These are phyloP conservation scores for Centruroides sculpturatus DNA, from an alignment of 1,140 invertebrate genomes.

Conservation along the genomic window DNA sequence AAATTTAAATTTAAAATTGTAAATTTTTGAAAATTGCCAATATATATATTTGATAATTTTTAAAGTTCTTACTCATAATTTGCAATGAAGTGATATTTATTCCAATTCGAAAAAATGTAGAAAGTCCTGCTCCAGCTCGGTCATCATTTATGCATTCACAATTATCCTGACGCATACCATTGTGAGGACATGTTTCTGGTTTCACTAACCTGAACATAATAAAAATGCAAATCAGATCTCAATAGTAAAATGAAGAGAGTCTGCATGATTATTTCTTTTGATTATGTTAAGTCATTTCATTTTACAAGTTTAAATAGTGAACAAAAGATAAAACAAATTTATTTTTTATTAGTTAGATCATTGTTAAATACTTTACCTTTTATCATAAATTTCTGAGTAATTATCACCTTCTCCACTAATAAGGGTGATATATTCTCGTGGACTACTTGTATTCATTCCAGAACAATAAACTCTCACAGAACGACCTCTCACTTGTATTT, in stretches of 20 bases:
- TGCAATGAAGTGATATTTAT: conserved; percentile 39
- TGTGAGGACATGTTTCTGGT: conserved; percentile 47
- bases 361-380: conserved; percentile 33
- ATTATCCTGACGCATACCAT: conserved; percentile 42
- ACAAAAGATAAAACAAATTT: too few relatives aligned
- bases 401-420: conserved; percentile 42
- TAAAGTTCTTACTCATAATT: conserved; percentile 33
- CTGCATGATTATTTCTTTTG: too few relatives aligned
- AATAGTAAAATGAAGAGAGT: too few relatives aligned
- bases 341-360: too few relatives aligned
- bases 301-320: too few relatives aligned
- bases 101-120: conserved; percentile 37
- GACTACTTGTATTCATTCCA: conserved; percentile 46
- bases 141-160: conserved; percentile 43
- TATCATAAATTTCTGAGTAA: conserved; percentile 53
- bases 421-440: conserved; percentile 56
- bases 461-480: conserved; percentile 46
- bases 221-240: conserved; percentile 6
- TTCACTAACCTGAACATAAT: conserved; percentile 40
- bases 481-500: conserved; percentile 42
- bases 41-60: background rate
- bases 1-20: conserved; percentile 14
- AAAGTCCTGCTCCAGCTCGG: conserved; percentile 33
- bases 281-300: too few relatives aligned
- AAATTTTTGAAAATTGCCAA: too few relatives aligned